Percentiles rank a stretch among this genome's conserved stretches.
phyloP scores from a whole-genome alignment of 2,113 vertebrate species.

The Takifugu bimaculatus region DNA sequence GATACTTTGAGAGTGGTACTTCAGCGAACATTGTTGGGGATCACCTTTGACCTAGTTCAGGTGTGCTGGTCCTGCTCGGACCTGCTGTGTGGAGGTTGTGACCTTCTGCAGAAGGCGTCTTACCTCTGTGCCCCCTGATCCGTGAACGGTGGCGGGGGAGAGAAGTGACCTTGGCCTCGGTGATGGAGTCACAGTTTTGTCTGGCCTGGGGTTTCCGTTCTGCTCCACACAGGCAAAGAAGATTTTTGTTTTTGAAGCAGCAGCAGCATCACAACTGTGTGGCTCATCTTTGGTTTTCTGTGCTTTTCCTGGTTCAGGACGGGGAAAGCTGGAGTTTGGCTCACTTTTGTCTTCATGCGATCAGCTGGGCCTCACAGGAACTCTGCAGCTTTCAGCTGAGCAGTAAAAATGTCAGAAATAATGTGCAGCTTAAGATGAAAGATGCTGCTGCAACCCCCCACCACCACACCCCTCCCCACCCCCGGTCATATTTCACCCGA shows the following conservation, averaged over 20 bases:
- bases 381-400: constrained; percentile 2
- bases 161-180: constrained; percentile 53
- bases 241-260: not conserved
- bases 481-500: constrained; percentile 61
- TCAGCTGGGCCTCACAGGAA: constrained; percentile 47
- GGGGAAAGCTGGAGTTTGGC: not conserved
- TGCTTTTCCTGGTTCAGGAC: too few relatives aligned
- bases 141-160: too few relatives aligned
- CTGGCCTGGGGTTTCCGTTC: too few relatives aligned
- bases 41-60: constrained; percentile 36
- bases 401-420: constrained; percentile 47
- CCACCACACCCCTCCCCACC: constrained; percentile 48
- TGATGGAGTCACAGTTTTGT: constrained; percentile 10
- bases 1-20: too few relatives aligned
- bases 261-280: not conserved
- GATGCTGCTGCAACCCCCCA: constrained; percentile 46
- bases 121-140: not conserved
- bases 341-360: not conserved
- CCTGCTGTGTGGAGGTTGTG: constrained; percentile 15
- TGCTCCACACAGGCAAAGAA: too few relatives aligned
- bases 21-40: not conserved
- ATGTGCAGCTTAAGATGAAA: constrained; percentile 44
- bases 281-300: too few relatives aligned
- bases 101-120: constrained; percentile 18
- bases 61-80: too few relatives aligned